phyloP scores from a whole-genome alignment of 2,113 vertebrate genomes.

The Drymodes brunneopygia region DNA sequence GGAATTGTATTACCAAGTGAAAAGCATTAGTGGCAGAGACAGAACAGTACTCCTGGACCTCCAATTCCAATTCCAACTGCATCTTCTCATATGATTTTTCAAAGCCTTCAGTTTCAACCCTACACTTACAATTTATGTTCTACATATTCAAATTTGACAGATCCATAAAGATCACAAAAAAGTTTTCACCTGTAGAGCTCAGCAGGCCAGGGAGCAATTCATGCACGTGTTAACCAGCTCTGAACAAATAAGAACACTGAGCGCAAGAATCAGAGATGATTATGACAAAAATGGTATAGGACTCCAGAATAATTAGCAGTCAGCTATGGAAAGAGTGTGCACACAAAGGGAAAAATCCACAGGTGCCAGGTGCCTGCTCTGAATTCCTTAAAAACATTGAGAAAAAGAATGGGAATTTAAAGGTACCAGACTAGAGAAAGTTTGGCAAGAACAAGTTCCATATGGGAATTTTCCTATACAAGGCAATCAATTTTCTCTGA shows the following conservation, averaged over 20 bases:
- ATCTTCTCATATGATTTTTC: background rate
- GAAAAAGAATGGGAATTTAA: background rate
- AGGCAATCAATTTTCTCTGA: constrained; percentile 22
- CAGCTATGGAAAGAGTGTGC: background rate
- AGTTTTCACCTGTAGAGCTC: background rate
- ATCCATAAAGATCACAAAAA: background rate
- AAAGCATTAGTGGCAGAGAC: background rate
- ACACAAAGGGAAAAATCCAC: background rate
- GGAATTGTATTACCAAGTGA: background rate
- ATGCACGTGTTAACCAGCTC: background rate
- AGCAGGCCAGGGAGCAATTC: background rate
- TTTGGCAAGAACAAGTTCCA: background rate
- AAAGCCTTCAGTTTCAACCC: background rate
- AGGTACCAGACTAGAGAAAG: background rate
- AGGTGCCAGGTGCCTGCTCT: background rate
- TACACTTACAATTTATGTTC: background rate
- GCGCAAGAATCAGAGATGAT: fast-evolving
- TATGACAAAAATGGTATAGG: background rate
- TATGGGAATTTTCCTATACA: background rate
- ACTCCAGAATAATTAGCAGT: background rate
- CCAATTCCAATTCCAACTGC: background rate
- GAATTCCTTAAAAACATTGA: background rate
- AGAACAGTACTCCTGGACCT: background rate
- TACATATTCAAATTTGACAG: background rate
- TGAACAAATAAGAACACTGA: background rate